Evolutionary conservation across 1,140 invertebrate genomes (phyloP).

Genomic region (Globodera ellingtonae): DNA sequence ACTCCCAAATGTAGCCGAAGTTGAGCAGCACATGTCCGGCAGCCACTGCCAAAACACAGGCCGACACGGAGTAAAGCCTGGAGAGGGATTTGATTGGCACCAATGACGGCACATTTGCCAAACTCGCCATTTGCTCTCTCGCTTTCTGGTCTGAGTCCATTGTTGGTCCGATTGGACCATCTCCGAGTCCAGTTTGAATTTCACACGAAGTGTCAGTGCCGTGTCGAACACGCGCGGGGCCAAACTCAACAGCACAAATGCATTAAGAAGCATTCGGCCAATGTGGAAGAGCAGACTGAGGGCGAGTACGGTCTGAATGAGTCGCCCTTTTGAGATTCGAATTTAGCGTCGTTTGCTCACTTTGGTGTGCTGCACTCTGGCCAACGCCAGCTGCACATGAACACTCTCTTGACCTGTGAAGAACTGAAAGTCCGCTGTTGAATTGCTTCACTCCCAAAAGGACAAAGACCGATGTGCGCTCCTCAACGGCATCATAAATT

Average conservation of each 20-base stretch:
- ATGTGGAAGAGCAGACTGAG: constrained; percentile 26
- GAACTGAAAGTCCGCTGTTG: neutral
- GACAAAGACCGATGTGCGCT: constrained; percentile 13
- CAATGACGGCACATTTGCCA: neutral
- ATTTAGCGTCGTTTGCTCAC: neutral
- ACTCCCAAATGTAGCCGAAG: constrained; percentile 15
- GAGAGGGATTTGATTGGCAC: neutral
- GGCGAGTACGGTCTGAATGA: constrained; percentile 11
- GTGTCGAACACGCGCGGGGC: constrained; percentile 17
- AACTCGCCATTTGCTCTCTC: constrained; percentile 21
- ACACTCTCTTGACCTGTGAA: neutral
- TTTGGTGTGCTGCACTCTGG: neutral
- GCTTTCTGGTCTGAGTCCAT: constrained; percentile 5
- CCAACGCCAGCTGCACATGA: neutral
- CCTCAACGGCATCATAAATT: constrained; percentile 10
- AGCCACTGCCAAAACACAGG: constrained; percentile 10
- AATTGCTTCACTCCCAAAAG: neutral
- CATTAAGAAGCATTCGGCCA: constrained; percentile 24
- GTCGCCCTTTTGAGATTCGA: neutral
- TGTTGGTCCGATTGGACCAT: constrained; percentile 6
- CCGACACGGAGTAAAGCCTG: constrained; percentile 14
- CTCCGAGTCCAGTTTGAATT: constrained; percentile 26
- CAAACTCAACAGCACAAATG: constrained; percentile 10
- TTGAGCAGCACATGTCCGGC: constrained; percentile 29
- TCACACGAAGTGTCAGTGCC: constrained; percentile 2